A percentile compares a stretch with the other conserved stretches of the same genome.
Conservation (phyloP, 2,797 vertebrate genomes). For the Sebastes dallii region DNA sequence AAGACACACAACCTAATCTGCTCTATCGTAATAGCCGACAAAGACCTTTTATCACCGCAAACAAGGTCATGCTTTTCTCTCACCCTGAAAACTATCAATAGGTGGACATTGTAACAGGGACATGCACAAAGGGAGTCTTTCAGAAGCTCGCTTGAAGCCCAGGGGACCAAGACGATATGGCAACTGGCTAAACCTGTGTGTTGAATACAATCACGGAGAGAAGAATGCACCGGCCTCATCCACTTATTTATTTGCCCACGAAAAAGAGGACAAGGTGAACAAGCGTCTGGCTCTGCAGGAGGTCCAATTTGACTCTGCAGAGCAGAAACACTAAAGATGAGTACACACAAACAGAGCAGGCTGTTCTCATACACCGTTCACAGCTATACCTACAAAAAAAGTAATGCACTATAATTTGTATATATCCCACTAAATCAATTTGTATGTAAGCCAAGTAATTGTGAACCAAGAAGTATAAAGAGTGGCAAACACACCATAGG, state of each 20-base stretch:
- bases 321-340: slow-evolving; percentile 16
- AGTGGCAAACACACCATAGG: too few species aligned
- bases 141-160: slow-evolving; percentile 14
- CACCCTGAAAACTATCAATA: slow-evolving; percentile 27
- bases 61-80: slow-evolving; percentile 23
- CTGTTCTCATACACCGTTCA: too few species aligned
- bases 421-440: too few species aligned
- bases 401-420: too few species aligned
- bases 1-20: not conserved
- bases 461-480: too few species aligned
- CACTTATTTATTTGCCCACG: slow-evolving; percentile 30
- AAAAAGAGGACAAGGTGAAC: slow-evolving; percentile 63
- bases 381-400: too few species aligned
- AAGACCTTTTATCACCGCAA: slow-evolving; percentile 20
- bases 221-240: slow-evolving; percentile 6
- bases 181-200: slow-evolving; percentile 24
- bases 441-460: too few species aligned
- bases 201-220: slow-evolving; percentile 15
- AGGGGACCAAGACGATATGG: slow-evolving; percentile 15
- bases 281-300: slow-evolving; percentile 36
- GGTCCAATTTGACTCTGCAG: slow-evolving; percentile 33
- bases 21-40: slow-evolving; percentile 24
- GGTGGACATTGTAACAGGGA: slow-evolving; percentile 13
- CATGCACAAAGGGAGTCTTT: slow-evolving; percentile 23
- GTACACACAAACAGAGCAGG: not conserved